Conservation (phyloP, 2,888 invertebrate species). For the Lathronympha strigana region DNA sequence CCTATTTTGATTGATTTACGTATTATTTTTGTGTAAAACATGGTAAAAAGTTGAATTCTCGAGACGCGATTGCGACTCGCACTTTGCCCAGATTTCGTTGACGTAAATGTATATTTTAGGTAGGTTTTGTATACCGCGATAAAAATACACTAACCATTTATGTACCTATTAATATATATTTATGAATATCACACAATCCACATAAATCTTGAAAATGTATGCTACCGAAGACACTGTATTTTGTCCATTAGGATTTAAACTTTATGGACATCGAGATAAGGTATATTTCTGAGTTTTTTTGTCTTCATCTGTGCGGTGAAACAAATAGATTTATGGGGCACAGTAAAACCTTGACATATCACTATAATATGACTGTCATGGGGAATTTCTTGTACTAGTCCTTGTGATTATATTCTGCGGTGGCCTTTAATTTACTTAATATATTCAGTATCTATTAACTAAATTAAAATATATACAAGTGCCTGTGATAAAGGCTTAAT, state of each 20-base stretch:
- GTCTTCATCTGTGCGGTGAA: background rate
- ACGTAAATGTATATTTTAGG: no score
- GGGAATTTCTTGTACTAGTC: background rate
- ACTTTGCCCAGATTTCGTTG: no score
- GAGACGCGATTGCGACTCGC: no score
- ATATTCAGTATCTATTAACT: no score
- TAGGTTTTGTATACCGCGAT: background rate
- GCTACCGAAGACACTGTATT: background rate
- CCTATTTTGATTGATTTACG: no score
- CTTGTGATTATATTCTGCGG: background rate
- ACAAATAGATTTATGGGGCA: constrained; percentile 5
- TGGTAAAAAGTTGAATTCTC: no score
- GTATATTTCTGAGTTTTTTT: background rate
- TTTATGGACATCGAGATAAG: background rate
- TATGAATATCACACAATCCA: constrained; percentile 4
- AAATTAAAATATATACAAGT: no score
- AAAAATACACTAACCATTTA: background rate
- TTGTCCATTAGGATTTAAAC: background rate
- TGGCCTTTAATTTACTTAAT: background rate
- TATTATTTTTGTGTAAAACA: no score
- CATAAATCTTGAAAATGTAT: background rate
- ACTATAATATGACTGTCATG: constrained; percentile 9
- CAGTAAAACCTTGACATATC: constrained; percentile 6
- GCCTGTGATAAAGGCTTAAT: no score
- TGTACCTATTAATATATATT: background rate